A percentile compares a stretch with the other conserved stretches of the same genome.
Evolutionary conservation across 2,113 vertebrate genomes (phyloP).

Genomic region (Aramus guarauna): DNA sequence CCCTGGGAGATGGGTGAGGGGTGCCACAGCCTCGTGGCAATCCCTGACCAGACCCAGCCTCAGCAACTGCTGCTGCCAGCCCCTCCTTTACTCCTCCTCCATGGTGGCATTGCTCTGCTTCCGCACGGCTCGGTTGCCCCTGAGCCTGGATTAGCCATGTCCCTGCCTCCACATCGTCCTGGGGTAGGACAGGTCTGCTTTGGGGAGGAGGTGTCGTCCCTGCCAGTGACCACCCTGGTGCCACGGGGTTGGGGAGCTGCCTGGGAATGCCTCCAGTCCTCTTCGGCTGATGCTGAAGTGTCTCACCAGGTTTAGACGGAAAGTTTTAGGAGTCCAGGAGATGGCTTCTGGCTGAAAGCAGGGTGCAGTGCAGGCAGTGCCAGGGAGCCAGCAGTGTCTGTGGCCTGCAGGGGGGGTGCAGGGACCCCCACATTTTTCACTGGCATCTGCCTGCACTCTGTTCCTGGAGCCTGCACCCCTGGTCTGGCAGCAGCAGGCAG

Average conservation of each 20-base stretch:
- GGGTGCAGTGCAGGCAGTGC: too few species aligned
- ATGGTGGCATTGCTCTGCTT: not conserved
- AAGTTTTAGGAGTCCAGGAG: not conserved
- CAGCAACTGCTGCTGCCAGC: not conserved
- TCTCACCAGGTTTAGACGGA: not conserved
- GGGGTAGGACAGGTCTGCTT: not conserved
- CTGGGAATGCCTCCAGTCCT: not conserved
- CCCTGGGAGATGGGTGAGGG: not conserved
- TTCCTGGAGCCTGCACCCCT: not conserved
- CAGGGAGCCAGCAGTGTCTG: not conserved
- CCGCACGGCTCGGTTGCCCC: not conserved
- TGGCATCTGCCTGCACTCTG: not conserved
- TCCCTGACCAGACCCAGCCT: not conserved
- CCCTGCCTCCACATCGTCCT: not conserved
- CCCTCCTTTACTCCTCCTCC: not conserved
- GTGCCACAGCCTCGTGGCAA: not conserved
- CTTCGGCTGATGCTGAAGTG: not conserved
- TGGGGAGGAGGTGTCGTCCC: not conserved
- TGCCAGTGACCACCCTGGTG: not conserved
- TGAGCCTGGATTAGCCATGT: not conserved
- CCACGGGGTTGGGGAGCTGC: not conserved
- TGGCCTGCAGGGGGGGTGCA: not conserved
- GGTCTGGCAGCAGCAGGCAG: not conserved
- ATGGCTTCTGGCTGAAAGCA: not conserved
- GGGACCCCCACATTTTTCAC: not conserved